phyloP scores from a whole-genome alignment of 2,113 vertebrate species.

The Dipodomys stephensi region DNA sequence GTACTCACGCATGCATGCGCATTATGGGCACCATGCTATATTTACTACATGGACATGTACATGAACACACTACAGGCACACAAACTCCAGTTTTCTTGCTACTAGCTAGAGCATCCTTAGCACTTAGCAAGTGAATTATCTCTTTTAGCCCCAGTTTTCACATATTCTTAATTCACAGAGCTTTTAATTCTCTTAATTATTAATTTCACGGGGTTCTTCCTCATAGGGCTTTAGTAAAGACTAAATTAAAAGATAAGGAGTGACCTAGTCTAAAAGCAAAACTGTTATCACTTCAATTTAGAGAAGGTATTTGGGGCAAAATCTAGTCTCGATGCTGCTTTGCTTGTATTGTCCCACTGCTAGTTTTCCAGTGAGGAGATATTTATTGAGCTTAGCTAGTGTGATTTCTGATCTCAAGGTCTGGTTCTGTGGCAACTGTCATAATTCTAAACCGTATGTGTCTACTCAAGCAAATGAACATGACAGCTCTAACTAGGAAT shows the following conservation, averaged over 20 bases:
- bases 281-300: background rate
- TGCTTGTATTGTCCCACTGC: background rate
- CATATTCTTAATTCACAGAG: constrained; percentile 23
- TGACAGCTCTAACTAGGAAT: background rate
- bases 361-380: constrained; percentile 41
- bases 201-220: no score
- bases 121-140: background rate
- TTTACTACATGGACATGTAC: no score
- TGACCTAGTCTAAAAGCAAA: background rate
- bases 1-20: no score
- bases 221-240: no score
- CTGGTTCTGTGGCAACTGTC: background rate
- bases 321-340: background rate
- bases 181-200: background rate
- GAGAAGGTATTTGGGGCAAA: background rate
- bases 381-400: background rate
- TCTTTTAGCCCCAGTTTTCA: background rate
- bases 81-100: background rate
- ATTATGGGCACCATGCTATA: no score
- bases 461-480: background rate
- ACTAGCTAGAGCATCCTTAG: background rate
- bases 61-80: background rate
- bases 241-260: no score
- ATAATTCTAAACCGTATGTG: background rate
- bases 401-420: background rate